These are phyloP conservation scores for Mimachlamys varia DNA, from an alignment of 2,888 invertebrate species.

Conservation along the genomic window DNA sequence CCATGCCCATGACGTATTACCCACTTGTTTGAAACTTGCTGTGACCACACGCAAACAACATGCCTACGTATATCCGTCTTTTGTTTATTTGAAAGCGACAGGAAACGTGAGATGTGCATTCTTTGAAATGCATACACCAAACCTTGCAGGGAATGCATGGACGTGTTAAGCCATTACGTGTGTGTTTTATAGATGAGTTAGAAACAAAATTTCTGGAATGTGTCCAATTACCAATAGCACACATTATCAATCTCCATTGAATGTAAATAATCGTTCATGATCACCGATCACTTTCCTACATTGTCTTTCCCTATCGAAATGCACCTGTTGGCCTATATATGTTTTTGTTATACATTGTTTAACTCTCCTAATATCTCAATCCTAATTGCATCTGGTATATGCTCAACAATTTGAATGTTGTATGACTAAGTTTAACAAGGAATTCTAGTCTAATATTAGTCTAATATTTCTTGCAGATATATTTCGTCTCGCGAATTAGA, in stretches of 20 bases:
- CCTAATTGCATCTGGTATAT: neutral
- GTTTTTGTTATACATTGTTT: neutral
- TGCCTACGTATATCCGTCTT: neutral
- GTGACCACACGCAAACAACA: neutral
- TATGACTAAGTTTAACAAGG: too few relatives aligned
- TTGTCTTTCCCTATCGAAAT: neutral
- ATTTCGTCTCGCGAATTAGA: too few relatives aligned
- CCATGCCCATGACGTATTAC: neutral
- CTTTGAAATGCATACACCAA: neutral
- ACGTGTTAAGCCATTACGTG: neutral
- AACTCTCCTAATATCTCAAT: neutral
- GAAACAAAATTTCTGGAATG: neutral
- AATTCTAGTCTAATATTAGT: too few relatives aligned
- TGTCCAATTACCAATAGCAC: neutral
- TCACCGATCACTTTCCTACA: neutral
- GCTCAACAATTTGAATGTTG: neutral
- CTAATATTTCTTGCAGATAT: too few relatives aligned
- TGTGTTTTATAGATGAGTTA: neutral
- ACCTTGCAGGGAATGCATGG: neutral
- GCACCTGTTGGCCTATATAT: neutral
- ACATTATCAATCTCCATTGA: neutral
- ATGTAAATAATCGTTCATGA: conserved; percentile 5
- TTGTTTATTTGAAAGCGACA: neutral
- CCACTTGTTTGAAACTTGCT: neutral
- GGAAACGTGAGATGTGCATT: neutral